phyloP scores from a whole-genome alignment of 1,140 invertebrate species.

The Drosophila yakuba region DNA sequence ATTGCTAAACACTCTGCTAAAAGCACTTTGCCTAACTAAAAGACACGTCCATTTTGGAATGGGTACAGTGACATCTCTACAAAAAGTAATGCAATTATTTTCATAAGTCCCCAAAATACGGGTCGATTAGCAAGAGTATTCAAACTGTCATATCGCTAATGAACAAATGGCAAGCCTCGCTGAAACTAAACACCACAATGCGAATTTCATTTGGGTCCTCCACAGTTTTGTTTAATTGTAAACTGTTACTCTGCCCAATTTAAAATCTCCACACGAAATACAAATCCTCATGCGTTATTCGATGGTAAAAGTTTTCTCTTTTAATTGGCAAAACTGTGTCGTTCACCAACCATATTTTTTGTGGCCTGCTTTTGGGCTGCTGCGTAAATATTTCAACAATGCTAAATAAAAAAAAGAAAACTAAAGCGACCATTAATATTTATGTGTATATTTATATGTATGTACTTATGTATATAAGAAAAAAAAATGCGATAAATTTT shows the following conservation, averaged over 20 bases:
- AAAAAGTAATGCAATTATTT: neutral
- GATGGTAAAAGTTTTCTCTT: slow-evolving; percentile 23
- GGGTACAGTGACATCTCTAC: too few relatives aligned
- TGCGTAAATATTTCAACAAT: slow-evolving; percentile 6
- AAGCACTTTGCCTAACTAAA: neutral
- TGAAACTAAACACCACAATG: slow-evolving; percentile 14
- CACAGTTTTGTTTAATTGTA: slow-evolving; percentile 1
- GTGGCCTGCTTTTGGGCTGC: neutral
- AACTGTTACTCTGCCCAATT: slow-evolving; percentile 20
- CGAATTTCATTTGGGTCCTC: slow-evolving; percentile 24
- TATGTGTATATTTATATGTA: slow-evolving; percentile 37
- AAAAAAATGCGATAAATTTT: slow-evolving; percentile 38
- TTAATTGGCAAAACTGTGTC: slow-evolving; percentile 18
- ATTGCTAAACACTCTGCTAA: slow-evolving; percentile 1
- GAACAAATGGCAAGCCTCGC: neutral
- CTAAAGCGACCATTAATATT: slow-evolving; percentile 34
- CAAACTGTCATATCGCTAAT: neutral
- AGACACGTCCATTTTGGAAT: neutral
- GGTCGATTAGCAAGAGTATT: neutral
- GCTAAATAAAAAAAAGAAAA: slow-evolving; percentile 20
- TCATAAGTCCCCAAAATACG: neutral
- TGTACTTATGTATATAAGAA: slow-evolving; percentile 7
- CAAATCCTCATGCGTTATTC: slow-evolving; percentile 16
- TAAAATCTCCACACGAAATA: slow-evolving; percentile 28
- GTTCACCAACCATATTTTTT: neutral